Percentiles rank a stretch among this genome's conserved stretches.
phyloP scores from a whole-genome alignment of 2,888 invertebrate species.

The Formica aserva region DNA sequence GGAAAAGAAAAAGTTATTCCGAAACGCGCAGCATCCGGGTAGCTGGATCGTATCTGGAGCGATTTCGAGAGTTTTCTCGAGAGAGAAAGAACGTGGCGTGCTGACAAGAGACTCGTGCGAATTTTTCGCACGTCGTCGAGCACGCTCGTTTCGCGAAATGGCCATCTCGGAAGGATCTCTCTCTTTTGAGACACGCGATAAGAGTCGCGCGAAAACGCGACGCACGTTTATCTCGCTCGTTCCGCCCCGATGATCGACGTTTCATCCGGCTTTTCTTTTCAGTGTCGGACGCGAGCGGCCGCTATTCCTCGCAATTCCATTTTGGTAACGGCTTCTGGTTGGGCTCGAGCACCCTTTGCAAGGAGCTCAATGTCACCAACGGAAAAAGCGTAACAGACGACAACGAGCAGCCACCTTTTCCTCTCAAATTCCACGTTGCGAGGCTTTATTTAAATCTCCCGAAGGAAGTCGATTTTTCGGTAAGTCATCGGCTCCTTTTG shows the following conservation, averaged over 20 bases:
- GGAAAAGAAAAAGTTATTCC: conserved; percentile 9
- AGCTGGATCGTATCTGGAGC: neutral
- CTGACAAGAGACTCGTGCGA: neutral
- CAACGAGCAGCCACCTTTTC: conserved; percentile 87
- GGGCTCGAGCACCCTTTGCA: conserved; percentile 91
- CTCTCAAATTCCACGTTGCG: conserved; percentile 88
- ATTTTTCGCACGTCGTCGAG: conserved; percentile 25
- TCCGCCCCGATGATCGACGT: conserved; percentile 21
- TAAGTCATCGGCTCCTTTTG: conserved; percentile 80
- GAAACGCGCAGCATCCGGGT: conserved; percentile 15
- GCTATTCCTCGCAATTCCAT: conserved; percentile 91
- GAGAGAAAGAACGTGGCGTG: conserved; percentile 5
- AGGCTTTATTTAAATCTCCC: conserved; percentile 88
- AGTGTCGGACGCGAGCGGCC: conserved; percentile 94
- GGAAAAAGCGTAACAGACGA: conserved; percentile 85
- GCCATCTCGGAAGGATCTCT: neutral
- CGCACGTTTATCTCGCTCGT: conserved; percentile 1
- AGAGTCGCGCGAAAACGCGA: neutral
- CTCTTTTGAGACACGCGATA: conserved; percentile 1
- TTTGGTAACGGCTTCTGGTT: conserved; percentile 94
- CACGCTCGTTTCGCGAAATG: no score
- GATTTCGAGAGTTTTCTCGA: conserved; percentile 27
- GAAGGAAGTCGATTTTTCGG: conserved; percentile 87
- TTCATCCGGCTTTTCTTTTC: conserved; percentile 77
- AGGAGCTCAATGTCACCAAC: conserved; percentile 88